These are phyloP conservation scores for Pasiphila rectangulata DNA, from an alignment of 2,888 invertebrate species.

Conservation along the genomic window DNA sequence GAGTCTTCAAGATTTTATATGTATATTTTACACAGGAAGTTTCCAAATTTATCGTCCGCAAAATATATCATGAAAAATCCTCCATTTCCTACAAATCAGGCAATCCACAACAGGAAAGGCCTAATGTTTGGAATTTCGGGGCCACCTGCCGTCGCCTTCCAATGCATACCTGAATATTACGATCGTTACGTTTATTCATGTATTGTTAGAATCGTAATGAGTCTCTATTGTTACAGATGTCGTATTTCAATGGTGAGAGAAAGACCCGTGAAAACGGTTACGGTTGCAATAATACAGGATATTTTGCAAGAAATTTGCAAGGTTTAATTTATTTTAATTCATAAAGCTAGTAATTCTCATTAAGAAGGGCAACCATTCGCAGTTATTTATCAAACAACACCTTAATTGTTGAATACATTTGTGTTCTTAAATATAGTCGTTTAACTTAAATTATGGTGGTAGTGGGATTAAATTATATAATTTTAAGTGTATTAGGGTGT, in stretches of 20 bases:
- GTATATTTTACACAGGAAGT: slow-evolving; percentile 4
- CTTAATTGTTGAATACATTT: no score
- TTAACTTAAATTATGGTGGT: no score
- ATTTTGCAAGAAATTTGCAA: background rate
- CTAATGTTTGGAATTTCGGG: slow-evolving; percentile 34
- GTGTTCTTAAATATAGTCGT: no score
- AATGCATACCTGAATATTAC: slow-evolving; percentile 39
- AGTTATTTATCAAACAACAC: no score
- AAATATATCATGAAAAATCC: slow-evolving; percentile 4
- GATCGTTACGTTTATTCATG: slow-evolving; percentile 13
- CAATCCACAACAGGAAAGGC: slow-evolving; percentile 40
- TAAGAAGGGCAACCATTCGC: no score
- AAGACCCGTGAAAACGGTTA: background rate
- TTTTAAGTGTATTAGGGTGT: no score
- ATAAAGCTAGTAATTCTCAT: no score
- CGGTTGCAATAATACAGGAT: background rate
- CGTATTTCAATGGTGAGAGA: background rate
- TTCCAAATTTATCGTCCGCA: slow-evolving; percentile 2
- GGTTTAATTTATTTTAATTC: no score
- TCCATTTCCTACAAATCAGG: slow-evolving; percentile 14
- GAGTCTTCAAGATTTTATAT: no score
- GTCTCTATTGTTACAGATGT: slow-evolving; percentile 7
- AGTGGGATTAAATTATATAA: no score
- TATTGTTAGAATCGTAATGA: slow-evolving; percentile 10
- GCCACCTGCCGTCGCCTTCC: slow-evolving; percentile 33